Base-by-base conservation (phyloP, 2,888 invertebrate species). In the Iselma pallidipennis region DNA sequence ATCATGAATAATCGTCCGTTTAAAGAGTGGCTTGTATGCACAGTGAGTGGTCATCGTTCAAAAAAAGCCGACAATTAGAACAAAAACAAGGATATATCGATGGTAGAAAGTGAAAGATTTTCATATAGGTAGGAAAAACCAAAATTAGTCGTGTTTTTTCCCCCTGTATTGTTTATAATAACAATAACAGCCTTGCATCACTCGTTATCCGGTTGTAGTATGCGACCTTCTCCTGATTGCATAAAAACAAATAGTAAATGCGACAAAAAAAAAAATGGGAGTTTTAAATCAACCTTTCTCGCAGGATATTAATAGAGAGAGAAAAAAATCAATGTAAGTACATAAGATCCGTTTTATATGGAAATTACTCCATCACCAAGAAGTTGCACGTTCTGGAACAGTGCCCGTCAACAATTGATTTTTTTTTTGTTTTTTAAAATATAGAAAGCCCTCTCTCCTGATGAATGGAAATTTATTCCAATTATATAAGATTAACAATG, bases 361-460 rank as follows among this genome's bases (percentile, higher is more conserved):
- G 45, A 45, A 45, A 45, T 45, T 45, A 45, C 37, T 37, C 16
- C 16, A 45, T 21, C 21, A 45, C 9, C 7, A 42, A 45, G 45
- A 45, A 45, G 45, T 45, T 45, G 45, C 45, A 45, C 45, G 45
- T 45, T 45, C 45, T 45, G 45, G 45, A 45, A 45, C 45, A 45
- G 45, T 45, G 45, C 45, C 45, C 45, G 21, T 45, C 10, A 45
- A 45, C 45, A 45, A 45, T 45, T 12, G 45, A 1, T 10, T 16
- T 37, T 45, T 21, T 45, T 42, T 45, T 45, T 45, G 10, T 45
- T 45, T 21, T 21, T 45, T 21, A 0, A 1, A 4, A 2, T 19
- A 12, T 45, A 45, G 45, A 19, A 45, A 19, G 45, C 45, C 45
- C 45, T 45, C 45, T 12, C 21, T 19, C 12, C n/a, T 4, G 2